A percentile compares a stretch with the other conserved stretches of the same genome.
These are phyloP conservation scores for Amazona guildingii DNA, from an alignment of 2,113 vertebrate genomes.

Conservation along the genomic window DNA sequence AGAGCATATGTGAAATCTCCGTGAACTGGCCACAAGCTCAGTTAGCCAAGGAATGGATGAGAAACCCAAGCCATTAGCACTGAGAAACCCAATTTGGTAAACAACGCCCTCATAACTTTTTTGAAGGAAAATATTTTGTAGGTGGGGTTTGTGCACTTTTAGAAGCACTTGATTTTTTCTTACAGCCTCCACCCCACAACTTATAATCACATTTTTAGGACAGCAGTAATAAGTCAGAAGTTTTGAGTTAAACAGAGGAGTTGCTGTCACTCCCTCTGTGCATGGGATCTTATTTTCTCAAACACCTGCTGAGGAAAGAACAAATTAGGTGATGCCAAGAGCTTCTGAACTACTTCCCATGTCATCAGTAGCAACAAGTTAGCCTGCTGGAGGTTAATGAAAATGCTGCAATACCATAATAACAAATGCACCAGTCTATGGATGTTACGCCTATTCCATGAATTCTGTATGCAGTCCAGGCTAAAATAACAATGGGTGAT, in stretches of 20 bases:
- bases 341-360: conserved; percentile 53
- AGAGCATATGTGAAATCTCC: fast-evolving
- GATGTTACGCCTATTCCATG: background rate
- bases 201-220: background rate
- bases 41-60: background rate
- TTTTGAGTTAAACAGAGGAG: conserved; percentile 27
- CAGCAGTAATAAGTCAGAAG: conserved; percentile 23
- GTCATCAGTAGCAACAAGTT: conserved; percentile 56
- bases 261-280: background rate
- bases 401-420: background rate
- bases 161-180: background rate
- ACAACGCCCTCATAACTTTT: background rate
- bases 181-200: background rate
- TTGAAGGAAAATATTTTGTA: background rate
- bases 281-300: conserved; percentile 44
- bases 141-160: background rate
- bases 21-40: background rate
- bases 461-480: background rate
- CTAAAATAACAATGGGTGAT: conserved; percentile 35
- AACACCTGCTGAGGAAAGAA: conserved; percentile 50
- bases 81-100: background rate
- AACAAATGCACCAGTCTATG: background rate
- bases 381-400: conserved; percentile 58
- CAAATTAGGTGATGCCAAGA: conserved; percentile 56
- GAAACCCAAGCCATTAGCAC: background rate